These are phyloP conservation scores for Mamestra brassicae DNA, from an alignment of 2,888 invertebrate species.

Conservation along the genomic window DNA sequence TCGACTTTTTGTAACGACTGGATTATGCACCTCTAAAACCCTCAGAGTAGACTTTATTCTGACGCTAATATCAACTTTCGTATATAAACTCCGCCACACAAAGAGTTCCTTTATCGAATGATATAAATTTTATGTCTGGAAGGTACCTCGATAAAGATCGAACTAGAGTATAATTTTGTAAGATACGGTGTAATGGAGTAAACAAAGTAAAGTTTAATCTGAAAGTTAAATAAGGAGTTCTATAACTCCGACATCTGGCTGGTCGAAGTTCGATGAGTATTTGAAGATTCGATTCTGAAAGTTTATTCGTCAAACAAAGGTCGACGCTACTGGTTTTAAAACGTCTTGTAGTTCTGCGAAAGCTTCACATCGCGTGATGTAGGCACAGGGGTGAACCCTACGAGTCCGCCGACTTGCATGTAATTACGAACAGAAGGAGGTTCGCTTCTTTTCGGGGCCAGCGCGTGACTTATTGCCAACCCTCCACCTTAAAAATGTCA, in stretches of 20 bases:
- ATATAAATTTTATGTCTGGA: conserved; percentile 61
- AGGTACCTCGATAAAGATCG: conserved; percentile 53
- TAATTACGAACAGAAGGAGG: conserved; percentile 86
- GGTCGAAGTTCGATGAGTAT: conserved; percentile 72
- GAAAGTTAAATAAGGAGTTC: conserved; percentile 76
- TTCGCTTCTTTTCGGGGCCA: conserved; percentile 84
- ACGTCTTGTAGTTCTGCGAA: conserved; percentile 72
- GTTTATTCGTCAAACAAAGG: conserved; percentile 35
- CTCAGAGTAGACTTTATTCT: conserved; percentile 73
- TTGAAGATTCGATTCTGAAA: conserved; percentile 71
- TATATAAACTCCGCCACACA: conserved; percentile 68
- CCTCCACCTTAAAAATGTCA: conserved; percentile 78
- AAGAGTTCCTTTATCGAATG: conserved; percentile 66
- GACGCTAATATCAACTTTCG: conserved; percentile 63
- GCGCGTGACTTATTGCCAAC: conserved; percentile 81
- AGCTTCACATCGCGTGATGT: conserved; percentile 83
- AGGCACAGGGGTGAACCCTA: conserved; percentile 76
- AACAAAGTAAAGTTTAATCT: conserved; percentile 70
- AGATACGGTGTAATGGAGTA: conserved; percentile 53
- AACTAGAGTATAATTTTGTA: conserved; percentile 63
- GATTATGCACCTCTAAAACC: conserved; percentile 80
- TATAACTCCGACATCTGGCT: conserved; percentile 57
- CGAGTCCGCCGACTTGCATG: conserved; percentile 81
- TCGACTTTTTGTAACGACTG: conserved; percentile 81
- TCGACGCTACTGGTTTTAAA: conserved; percentile 57